Evolutionary conservation across 2,797 vertebrate genomes (phyloP).

Genomic region (Taeniopygia guttata): DNA sequence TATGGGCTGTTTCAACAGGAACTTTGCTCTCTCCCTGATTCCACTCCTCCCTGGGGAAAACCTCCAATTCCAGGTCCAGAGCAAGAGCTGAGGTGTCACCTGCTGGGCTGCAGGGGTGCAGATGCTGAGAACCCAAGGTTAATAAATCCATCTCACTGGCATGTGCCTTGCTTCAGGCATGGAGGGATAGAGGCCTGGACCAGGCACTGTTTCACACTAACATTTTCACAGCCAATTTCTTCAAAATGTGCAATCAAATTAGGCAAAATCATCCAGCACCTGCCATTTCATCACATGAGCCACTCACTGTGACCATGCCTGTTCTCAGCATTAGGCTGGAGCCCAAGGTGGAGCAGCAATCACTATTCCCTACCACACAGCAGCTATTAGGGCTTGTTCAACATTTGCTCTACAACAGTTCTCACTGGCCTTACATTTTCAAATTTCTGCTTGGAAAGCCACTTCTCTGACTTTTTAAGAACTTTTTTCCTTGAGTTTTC

Average conservation of each 20-base stretch:
- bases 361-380: background rate
- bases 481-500: background rate
- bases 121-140: background rate
- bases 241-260: background rate
- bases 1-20: background rate
- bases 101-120: background rate
- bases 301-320: background rate
- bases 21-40: background rate
- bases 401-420: background rate
- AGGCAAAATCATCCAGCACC: background rate
- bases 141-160: background rate
- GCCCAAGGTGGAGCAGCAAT: background rate
- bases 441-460: background rate
- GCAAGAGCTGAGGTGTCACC: background rate
- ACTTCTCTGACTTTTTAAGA: background rate
- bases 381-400: background rate
- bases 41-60: background rate
- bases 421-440: background rate
- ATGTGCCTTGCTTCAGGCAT: background rate
- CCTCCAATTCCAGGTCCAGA: background rate
- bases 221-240: conserved; percentile 22
- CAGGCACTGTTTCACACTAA: background rate
- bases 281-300: background rate
- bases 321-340: background rate
- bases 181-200: background rate